A percentile compares a stretch with the other conserved stretches of the same genome.
Conservation (phyloP, 2,888 invertebrate genomes). For the Perithous albicinctus region DNA sequence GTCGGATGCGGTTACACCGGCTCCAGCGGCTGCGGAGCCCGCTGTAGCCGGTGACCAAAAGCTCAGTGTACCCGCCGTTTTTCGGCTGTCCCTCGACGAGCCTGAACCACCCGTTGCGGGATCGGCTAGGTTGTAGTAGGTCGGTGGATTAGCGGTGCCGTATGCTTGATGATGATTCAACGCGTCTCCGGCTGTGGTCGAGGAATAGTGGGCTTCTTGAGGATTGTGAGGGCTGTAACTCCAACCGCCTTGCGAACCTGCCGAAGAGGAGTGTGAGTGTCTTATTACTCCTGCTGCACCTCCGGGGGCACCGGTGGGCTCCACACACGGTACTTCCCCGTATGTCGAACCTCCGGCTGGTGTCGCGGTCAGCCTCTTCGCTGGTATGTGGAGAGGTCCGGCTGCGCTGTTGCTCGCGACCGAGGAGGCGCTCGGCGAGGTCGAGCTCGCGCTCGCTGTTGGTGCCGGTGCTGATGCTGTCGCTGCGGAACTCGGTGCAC, state of each 20-base stretch:
- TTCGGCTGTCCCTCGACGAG: constrained; percentile 86
- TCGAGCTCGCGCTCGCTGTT: constrained; percentile 89
- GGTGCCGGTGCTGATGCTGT: constrained; percentile 82
- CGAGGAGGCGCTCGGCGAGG: constrained; percentile 86
- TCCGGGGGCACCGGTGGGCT: constrained; percentile 86
- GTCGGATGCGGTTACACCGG: constrained; percentile 85
- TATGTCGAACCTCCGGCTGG: constrained; percentile 85
- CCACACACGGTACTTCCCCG: constrained; percentile 82
- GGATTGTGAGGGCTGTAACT: constrained; percentile 89
- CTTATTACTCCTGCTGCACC: constrained; percentile 90
- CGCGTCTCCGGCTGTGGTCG: constrained; percentile 86
- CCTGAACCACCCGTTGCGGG: constrained; percentile 83
- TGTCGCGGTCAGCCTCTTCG: constrained; percentile 89
- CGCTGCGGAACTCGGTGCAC: constrained; percentile 82
- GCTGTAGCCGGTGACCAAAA: constrained; percentile 89
- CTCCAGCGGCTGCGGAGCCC: constrained; percentile 83
- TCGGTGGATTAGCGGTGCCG: constrained; percentile 87
- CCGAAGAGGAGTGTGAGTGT: constrained; percentile 87
- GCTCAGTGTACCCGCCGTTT: constrained; percentile 86
- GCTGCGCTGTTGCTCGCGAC: constrained; percentile 89
- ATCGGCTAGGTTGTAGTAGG: constrained; percentile 91
- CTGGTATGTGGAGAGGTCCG: constrained; percentile 95
- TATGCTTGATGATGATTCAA: constrained; percentile 89
- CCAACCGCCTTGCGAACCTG: constrained; percentile 87
- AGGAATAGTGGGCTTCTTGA: constrained; percentile 82